phyloP scores from a whole-genome alignment of 1,140 invertebrate species.

The Nylanderia fulva region DNA sequence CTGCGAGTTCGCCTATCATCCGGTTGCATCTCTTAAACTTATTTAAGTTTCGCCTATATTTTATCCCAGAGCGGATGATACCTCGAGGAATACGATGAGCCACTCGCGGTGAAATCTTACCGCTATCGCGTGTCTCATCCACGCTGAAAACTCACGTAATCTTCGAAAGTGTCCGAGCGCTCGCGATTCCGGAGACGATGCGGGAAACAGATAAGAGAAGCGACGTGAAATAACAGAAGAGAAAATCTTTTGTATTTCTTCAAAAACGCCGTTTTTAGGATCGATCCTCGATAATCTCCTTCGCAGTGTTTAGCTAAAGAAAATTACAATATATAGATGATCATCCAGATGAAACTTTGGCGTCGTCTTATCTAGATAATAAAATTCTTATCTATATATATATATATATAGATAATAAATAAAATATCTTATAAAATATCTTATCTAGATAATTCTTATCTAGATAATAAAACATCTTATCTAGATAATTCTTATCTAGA shows the following conservation, averaged over 20 bases:
- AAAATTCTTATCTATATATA: no score
- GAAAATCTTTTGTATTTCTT: slow-evolving; percentile 50
- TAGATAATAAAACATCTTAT: no score
- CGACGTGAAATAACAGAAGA: slow-evolving; percentile 40
- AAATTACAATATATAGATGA: no score
- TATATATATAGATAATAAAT: no score
- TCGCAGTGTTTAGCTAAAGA: no score
- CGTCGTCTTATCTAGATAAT: no score
- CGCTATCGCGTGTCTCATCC: slow-evolving; percentile 46
- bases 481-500: no score
- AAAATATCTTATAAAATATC: no score
- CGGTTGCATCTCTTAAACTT: slow-evolving; percentile 76
- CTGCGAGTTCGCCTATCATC: slow-evolving; percentile 69
- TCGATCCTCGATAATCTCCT: slow-evolving; percentile 45
- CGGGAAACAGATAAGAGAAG: slow-evolving; percentile 22
- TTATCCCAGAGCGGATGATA: slow-evolving; percentile 67
- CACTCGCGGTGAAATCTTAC: slow-evolving; percentile 63
- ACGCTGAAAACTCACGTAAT: slow-evolving; percentile 57
- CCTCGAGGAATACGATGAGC: slow-evolving; percentile 62
- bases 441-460: no score
- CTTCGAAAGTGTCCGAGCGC: slow-evolving; percentile 53
- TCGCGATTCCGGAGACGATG: slow-evolving; percentile 28
- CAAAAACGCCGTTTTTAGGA: slow-evolving; percentile 41
- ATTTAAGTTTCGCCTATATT: slow-evolving; percentile 77
- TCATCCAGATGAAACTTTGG: no score